Evolutionary conservation across 2,888 invertebrate species (phyloP).

Genomic region (Zaprionus lineosus): DNA sequence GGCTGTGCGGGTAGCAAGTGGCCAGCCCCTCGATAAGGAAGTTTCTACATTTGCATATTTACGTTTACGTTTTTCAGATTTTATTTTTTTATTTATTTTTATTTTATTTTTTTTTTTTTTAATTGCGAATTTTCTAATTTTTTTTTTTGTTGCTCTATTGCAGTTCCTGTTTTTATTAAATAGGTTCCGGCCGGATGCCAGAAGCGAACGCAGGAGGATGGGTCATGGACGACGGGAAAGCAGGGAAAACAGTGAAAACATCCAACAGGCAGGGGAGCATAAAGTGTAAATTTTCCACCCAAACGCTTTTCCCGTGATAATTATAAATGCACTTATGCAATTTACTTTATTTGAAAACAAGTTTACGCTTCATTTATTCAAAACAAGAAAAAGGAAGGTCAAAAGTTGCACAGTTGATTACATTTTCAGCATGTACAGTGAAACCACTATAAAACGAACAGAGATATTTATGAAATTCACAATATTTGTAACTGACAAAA

Average conservation of each 20-base stretch:
- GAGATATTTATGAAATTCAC: too few species aligned
- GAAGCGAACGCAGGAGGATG: too few species aligned
- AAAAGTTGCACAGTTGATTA: not conserved
- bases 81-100: not conserved
- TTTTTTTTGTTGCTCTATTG: not conserved
- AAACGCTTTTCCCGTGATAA: conserved; percentile 8
- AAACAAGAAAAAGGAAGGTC: too few species aligned
- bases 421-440: too few species aligned
- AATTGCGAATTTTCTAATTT: conserved; percentile 32
- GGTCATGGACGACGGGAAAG: not conserved
- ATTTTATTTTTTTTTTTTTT: conserved; percentile 11
- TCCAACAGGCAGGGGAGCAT: not conserved
- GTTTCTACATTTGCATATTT: conserved; percentile 40
- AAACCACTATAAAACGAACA: too few species aligned
- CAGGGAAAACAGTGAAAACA: too few species aligned
- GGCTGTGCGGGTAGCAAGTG: too few species aligned
- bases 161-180: not conserved
- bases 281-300: not conserved
- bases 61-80: conserved; percentile 8
- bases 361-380: conserved; percentile 4
- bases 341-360: conserved; percentile 13
- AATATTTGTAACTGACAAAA: too few species aligned
- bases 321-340: conserved; percentile 22
- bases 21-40: too few species aligned
- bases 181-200: too few species aligned